A percentile compares a stretch with the other conserved stretches of the same genome.
Evolutionary conservation across 92 coral and sea anemone species (phyloP).

Genomic region (Desmophyllum pertusum): DNA sequence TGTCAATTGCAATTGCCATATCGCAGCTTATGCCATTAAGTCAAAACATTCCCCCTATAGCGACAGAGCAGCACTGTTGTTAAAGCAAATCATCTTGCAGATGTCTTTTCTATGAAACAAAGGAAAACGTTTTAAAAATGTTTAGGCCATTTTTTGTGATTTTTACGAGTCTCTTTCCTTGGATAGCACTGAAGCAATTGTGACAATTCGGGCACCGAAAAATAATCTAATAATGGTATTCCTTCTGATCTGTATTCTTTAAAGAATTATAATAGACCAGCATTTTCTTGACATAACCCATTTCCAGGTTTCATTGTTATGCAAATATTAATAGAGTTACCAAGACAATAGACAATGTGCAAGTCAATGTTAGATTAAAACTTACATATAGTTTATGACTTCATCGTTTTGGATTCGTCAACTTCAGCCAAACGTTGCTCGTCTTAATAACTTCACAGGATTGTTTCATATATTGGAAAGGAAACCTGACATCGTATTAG

Average conservation of each 20-base stretch:
- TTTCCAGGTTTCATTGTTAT: slow-evolving; percentile 32
- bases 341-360: slow-evolving; percentile 18
- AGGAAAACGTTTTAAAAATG: too few relatives aligned
- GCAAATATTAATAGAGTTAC: slow-evolving; percentile 16
- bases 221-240: neutral
- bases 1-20: neutral
- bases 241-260: neutral
- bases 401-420: slow-evolving; percentile 2
- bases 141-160: neutral
- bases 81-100: neutral
- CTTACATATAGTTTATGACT: slow-evolving; percentile 5
- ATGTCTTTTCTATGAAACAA: neutral
- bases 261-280: neutral
- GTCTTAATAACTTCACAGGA: neutral
- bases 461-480: neutral
- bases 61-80: neutral
- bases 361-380: slow-evolving; percentile 9
- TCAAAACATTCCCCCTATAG: slow-evolving; percentile 4
- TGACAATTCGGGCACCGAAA: neutral
- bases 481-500: neutral
- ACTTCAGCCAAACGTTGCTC: neutral
- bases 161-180: too few relatives aligned
- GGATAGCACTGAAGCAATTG: neutral
- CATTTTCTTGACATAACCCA: neutral
- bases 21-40: neutral